Conservation (phyloP, 2,113 vertebrate species). For the Rhadina sibilatrix region DNA sequence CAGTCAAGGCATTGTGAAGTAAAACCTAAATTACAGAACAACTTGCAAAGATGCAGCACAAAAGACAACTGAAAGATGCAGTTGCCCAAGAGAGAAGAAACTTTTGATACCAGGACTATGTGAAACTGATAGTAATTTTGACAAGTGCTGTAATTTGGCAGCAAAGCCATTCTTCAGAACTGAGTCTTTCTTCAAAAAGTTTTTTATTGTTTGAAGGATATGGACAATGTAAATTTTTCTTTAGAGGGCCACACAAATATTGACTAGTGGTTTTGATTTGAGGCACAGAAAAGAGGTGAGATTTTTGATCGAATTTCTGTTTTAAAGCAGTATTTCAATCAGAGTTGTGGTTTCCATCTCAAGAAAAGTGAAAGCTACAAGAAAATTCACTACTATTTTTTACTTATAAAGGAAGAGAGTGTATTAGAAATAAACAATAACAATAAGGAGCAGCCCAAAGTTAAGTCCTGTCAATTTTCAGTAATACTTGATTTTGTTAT, state of each 20-base stretch:
- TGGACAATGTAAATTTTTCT: neutral
- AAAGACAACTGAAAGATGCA: neutral
- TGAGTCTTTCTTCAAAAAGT: neutral
- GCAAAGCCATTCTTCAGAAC: neutral
- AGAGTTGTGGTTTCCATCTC: neutral
- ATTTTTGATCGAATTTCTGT: neutral
- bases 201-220: neutral
- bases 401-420: neutral
- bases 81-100: neutral
- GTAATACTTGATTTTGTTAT: neutral
- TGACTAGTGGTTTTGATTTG: neutral
- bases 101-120: fast-evolving
- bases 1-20: neutral
- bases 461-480: neutral
- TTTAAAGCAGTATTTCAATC: neutral
- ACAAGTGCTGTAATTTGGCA: neutral
- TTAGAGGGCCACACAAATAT: neutral
- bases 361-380: neutral
- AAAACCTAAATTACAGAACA: neutral
- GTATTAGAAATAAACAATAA: neutral
- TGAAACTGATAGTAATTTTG: neutral
- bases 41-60: neutral
- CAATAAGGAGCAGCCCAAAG: neutral
- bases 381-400: neutral
- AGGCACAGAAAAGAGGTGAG: neutral